phyloP scores from a whole-genome alignment of 2,888 invertebrate species.

The Crioceris asparagi region DNA sequence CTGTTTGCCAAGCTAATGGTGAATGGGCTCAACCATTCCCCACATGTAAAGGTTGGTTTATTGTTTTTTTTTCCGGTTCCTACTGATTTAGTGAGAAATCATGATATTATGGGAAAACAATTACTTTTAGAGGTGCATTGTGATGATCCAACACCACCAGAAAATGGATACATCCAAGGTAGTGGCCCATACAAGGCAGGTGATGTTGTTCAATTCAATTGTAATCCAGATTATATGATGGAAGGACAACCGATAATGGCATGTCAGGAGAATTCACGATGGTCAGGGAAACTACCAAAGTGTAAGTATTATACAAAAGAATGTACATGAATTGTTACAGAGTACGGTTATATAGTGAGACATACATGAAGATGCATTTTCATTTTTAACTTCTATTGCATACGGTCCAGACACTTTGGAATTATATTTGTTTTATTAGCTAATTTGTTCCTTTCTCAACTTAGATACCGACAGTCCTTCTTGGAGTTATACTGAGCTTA shows the following conservation, averaged over 20 bases:
- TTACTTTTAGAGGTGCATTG: slow-evolving; percentile 70
- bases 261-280: slow-evolving; percentile 77
- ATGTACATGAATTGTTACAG: no score
- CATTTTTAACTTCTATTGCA: no score
- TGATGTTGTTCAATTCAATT: slow-evolving; percentile 78
- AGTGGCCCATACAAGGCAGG: slow-evolving; percentile 71
- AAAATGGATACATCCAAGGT: slow-evolving; percentile 70
- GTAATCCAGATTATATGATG: slow-evolving; percentile 79
- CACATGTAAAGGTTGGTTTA: slow-evolving; percentile 53
- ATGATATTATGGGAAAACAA: no score
- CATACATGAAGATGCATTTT: no score
- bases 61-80: no score
- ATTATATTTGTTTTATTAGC: no score
- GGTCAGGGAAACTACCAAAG: slow-evolving; percentile 76
- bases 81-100: no score
- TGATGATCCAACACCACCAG: slow-evolving; percentile 60
- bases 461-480: no score
- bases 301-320: slow-evolving; percentile 45
- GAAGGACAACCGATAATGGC: slow-evolving; percentile 83
- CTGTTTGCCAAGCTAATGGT: slow-evolving; percentile 64
- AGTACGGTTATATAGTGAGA: no score
- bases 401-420: no score
- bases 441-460: no score
- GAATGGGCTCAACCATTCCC: slow-evolving; percentile 74
- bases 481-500: no score